Base-by-base conservation (phyloP, 2,797 vertebrate species). In the Poecilia gillii region DNA sequence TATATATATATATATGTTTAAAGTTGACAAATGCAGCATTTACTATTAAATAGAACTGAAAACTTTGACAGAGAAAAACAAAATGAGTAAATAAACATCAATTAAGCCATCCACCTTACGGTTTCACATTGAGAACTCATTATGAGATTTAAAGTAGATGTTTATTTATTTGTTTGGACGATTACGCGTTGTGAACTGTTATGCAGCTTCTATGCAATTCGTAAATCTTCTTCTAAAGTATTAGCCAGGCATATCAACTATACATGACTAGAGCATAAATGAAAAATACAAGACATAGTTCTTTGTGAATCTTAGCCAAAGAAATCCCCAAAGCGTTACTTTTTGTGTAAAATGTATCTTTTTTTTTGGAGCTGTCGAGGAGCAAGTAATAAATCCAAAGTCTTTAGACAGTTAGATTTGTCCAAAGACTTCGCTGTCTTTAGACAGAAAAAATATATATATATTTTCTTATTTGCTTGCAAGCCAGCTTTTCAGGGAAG, bases 241-340 rank as follows among this genome's bases (percentile, higher is more conserved):
- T 87, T 84, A 93, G 81, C 73, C 77, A 84, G 81, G 82, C 76
- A 81, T 85, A 87, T 85, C 83, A 23, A 81, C 93, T 93, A 94
- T 91, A 81, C 79, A 87, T 92, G 87, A 87, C 87, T 83, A 64
- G 59, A 81, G 83, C 76, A 33, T 59, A n/a, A 71, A 71, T 90
- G 93, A 93, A 93, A 94, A 94, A 94, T 92, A 94, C 78, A 76
- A 73, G 78, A 79, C 73, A 57, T 12, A 1, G 36, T 84, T 88
- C 91, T 90, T 78, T 87, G 76, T 89, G 47, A 79, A 88, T 84
- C 82, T 81, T 75, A 6, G 84, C 68, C 43, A 74, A 64, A 82
- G 51, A 83, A 77, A 84, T 39, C 33, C 33, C 70, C 28, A 64
- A 46, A 72, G 64, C 46, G 31, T 7, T 20, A 28, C 20, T 31